Conservation (phyloP, 2,797 vertebrate genomes). For the Ctenosaura bakeri region DNA sequence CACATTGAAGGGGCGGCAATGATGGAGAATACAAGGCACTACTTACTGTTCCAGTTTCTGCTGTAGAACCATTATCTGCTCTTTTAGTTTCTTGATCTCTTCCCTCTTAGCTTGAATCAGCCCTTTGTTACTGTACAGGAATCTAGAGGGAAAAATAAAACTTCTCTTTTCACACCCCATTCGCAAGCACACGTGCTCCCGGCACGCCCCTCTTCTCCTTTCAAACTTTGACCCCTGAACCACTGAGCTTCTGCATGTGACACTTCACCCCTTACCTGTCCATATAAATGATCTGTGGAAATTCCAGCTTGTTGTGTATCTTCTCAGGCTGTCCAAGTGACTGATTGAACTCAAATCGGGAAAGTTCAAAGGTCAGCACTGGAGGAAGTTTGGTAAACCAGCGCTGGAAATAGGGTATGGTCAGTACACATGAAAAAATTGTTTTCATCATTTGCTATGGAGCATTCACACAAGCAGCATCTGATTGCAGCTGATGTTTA, state of each 20-base stretch:
- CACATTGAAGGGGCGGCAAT: no score
- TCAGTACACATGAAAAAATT: constrained; percentile 39
- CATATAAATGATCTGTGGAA: constrained; percentile 95
- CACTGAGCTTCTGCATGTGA: background rate
- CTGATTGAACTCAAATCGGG: constrained; percentile 97
- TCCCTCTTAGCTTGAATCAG: constrained; percentile 89
- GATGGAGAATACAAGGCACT: no score
- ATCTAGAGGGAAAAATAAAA: constrained; percentile 79
- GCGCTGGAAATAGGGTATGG: constrained; percentile 80
- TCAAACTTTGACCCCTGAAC: background rate
- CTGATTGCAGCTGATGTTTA: background rate
- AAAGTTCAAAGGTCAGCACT: constrained; percentile 97
- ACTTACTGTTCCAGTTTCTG: constrained; percentile 91
- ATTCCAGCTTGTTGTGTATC: constrained; percentile 97
- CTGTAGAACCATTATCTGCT: constrained; percentile 87
- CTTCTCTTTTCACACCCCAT: background rate
- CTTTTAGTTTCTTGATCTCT: constrained; percentile 88
- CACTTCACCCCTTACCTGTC: constrained; percentile 87
- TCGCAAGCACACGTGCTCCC: background rate
- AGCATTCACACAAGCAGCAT: constrained; percentile 5
- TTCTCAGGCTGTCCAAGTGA: constrained; percentile 97
- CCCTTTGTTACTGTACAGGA: constrained; percentile 91
- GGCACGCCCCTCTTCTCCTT: background rate
- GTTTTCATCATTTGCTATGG: background rate
- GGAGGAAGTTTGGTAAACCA: constrained; percentile 98